Percentiles rank a stretch among this genome's conserved stretches.
Conservation (phyloP, 1,140 invertebrate genomes). For the Spodoptera litura region DNA sequence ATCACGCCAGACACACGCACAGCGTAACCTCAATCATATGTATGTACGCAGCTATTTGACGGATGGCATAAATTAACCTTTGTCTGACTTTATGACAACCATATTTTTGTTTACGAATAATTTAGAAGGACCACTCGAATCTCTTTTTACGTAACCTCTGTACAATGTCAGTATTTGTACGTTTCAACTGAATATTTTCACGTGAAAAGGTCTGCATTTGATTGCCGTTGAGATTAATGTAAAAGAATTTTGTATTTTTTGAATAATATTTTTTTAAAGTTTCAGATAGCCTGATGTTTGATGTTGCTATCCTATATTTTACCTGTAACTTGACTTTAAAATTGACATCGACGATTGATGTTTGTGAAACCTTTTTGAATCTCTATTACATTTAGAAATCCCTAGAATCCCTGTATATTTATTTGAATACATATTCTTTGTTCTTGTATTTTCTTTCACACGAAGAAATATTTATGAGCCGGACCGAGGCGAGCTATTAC, state of each 20-base stretch:
- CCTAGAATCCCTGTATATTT: too few relatives aligned
- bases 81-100: conserved; percentile 33
- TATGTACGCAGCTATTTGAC: conserved; percentile 14
- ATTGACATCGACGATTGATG: too few relatives aligned
- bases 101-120: conserved; percentile 36
- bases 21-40: conserved; percentile 1
- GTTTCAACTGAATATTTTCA: neutral
- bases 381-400: too few relatives aligned
- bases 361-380: too few relatives aligned
- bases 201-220: conserved; percentile 4
- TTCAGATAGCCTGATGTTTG: too few relatives aligned
- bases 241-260: neutral
- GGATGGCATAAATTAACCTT: conserved; percentile 43
- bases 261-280: neutral
- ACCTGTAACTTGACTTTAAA: too few relatives aligned
- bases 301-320: too few relatives aligned
- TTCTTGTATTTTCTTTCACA: too few relatives aligned
- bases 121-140: conserved; percentile 26
- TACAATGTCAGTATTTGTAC: conserved; percentile 8
- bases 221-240: conserved; percentile 18
- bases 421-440: too few relatives aligned
- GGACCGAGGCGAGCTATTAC: too few relatives aligned
- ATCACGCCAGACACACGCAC: neutral
- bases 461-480: too few relatives aligned
- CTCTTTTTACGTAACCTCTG: neutral